Base-by-base conservation (phyloP, 2,888 invertebrate genomes). In the Zelleria hepariella region DNA sequence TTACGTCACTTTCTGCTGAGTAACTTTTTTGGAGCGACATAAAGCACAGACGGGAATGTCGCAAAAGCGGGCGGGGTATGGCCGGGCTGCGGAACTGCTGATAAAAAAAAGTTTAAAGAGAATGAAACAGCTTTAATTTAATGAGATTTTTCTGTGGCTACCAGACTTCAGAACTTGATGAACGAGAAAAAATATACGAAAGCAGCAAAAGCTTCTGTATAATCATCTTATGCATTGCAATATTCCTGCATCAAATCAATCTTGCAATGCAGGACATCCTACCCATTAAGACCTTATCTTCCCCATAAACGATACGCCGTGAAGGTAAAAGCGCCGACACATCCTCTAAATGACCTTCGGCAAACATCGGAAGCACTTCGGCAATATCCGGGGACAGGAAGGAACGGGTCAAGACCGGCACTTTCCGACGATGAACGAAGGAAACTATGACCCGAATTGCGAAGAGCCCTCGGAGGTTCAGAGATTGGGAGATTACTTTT, bases 381-480 rank as follows among this genome's bases (percentile, higher is more conserved):
- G 32, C 32, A 42, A 42, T 42, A 42, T 42, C 32, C 32, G 32
- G 32, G 2, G 32, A 42, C 32, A 42, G 32, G 32, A 42, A 42
- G 32, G 32, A 42, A 42, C 15, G 32, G 32, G 32, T 42, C 32
- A 42, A 42, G 32, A 42, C 2, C 32, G 32, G 32, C 32, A 15
- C 15, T 42, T 42, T 42, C 32, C 32, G 15, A 10, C 32, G 32
- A 42, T 15, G 15, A 42, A 42, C 69, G 66, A 71, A 74, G 79
- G 80, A 82, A 78, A 67, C 67, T 66, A 66, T 65, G 75, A 63
- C 74, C 75, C 70, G 66, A 63, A 70, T 73, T 68, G 64, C 59
- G 25, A n/a, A 54, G 60, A 67, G 62, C 15, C 58, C 42, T 61
- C 60, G 58, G 62, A 62, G 51, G 58, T 54, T 32, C 21, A 61